Base-by-base conservation (phyloP, 2,888 invertebrate genomes). In the Lymantria dispar region DNA sequence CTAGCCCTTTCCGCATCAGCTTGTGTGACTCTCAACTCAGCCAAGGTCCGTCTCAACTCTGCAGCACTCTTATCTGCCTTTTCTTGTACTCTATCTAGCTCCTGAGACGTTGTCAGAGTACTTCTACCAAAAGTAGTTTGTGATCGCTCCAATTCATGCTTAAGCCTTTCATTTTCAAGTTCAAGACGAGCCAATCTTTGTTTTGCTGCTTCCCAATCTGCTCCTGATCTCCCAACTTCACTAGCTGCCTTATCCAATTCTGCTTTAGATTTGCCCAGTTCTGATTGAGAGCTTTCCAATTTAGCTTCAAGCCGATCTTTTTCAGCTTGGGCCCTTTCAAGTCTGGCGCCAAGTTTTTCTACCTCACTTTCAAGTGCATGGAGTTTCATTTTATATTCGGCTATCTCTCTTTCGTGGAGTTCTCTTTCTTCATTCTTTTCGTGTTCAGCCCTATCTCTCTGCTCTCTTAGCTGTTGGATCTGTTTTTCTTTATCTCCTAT, bases 401-500 rank as follows among this genome's bases (percentile, higher is more conserved):
- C 97, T 70, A 98, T 94, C 83, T 98, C 97, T 69, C 98, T 94
- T 81, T 98, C 97, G 78, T 98, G 97, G 13, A 97, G 91, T 74
- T 98, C 98, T 60, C 98, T 93, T 83, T 99, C 99, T 86, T 99
- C 99, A 67, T 97, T 96, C 78, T 98, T 97, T 75, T 99, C 99
- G 68, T 97, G 96, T 86, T 99, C 98, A 40, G 98, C 97, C 68
- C 98, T 94, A 76, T 99, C 98, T 76, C 98, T 93, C 80, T 99
- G 98, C 77, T 99, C 98, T 66, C 97, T 92, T 58, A 98, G 90
- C 80, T 98, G 98, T 66, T 96, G 95, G 92, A 99, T 98, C 92
- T 99, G 99, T 82, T 98, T 98, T 76, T 99, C 99, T 90, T 98
- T 98, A 79, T 99, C 99, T 45, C 96, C 96, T 68, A 99, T 97